Conservation (phyloP, 2,888 invertebrate genomes). For the Andrena bucephala region DNA sequence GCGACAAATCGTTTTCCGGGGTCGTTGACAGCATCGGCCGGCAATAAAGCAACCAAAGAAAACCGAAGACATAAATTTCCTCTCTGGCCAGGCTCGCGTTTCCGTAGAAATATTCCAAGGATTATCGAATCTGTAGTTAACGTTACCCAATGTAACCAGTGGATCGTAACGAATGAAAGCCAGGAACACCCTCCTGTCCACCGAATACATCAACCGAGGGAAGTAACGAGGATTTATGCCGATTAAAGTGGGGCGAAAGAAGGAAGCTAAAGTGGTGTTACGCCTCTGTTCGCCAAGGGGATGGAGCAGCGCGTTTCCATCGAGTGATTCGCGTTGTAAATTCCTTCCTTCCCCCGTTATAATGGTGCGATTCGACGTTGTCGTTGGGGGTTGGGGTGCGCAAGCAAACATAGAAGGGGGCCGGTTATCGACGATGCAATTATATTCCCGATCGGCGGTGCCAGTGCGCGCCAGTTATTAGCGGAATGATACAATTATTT, state of each 20-base stretch:
- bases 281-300: not conserved
- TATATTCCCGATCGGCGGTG: conserved; percentile 61
- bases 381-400: conserved; percentile 23
- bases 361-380: conserved; percentile 39
- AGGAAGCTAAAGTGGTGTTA: not conserved
- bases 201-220: conserved; percentile 18
- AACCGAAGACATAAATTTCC: conserved; percentile 43
- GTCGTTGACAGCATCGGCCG: conserved; percentile 37
- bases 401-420: conserved; percentile 52
- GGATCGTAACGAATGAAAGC: conserved; percentile 46
- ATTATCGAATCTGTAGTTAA: conserved; percentile 53
- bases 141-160: conserved; percentile 1
- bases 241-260: conserved; percentile 49
- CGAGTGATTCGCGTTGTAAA: conserved; percentile 62
- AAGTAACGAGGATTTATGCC: conserved; percentile 67
- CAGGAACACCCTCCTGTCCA: not conserved
- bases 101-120: conserved; percentile 30
- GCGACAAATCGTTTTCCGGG: conserved; percentile 50
- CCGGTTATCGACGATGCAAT: conserved; percentile 69
- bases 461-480: conserved; percentile 57
- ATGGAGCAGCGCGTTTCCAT: conserved; percentile 50
- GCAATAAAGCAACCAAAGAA: conserved; percentile 47
- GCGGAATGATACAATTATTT: conserved; percentile 62
- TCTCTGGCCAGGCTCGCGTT: not conserved
- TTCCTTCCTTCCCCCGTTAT: conserved; percentile 55